A percentile compares a stretch with the other conserved stretches of the same genome.
phyloP scores from a whole-genome alignment of 2,888 invertebrate species.

The Tortrix viridana region DNA sequence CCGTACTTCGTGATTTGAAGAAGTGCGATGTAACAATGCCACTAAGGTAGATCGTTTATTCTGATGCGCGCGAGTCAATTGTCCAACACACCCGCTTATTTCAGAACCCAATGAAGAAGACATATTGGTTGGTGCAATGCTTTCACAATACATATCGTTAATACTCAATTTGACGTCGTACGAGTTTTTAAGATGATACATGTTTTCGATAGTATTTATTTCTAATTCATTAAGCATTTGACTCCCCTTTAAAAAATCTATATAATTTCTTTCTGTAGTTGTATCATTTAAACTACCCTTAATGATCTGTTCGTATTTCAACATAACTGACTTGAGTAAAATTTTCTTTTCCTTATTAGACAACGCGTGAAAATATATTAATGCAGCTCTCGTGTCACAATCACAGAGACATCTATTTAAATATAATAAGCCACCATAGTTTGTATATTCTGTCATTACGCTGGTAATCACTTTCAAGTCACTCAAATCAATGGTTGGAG shows the following conservation, averaged over 20 bases:
- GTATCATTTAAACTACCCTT: conserved; percentile 51
- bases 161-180: conserved; percentile 59
- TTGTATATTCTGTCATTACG: conserved; percentile 59
- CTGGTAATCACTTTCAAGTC: conserved; percentile 68
- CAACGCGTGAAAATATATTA: conserved; percentile 65
- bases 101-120: conserved; percentile 53
- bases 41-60: conserved; percentile 55
- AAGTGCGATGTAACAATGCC: conserved; percentile 59
- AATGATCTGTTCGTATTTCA: conserved; percentile 74
- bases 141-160: conserved; percentile 65
- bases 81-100: conserved; percentile 57
- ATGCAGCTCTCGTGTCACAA: conserved; percentile 67
- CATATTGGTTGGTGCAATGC: conserved; percentile 50
- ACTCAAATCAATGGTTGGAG: conserved; percentile 59
- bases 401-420: conserved; percentile 70
- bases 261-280: conserved; percentile 69
- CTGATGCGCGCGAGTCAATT: conserved; percentile 56
- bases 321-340: conserved; percentile 60
- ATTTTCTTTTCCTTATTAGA: conserved; percentile 59
- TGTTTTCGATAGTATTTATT: conserved; percentile 62
- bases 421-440: conserved; percentile 67
- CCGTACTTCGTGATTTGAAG: conserved; percentile 62
- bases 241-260: conserved; percentile 77
- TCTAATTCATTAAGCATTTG: conserved; percentile 57
- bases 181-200: conserved; percentile 74